Percentiles rank a stretch among this genome's conserved stretches.
Evolutionary conservation across 92 coral and sea anemone species (phyloP).

Genomic region (Epizoanthus scotinus): DNA sequence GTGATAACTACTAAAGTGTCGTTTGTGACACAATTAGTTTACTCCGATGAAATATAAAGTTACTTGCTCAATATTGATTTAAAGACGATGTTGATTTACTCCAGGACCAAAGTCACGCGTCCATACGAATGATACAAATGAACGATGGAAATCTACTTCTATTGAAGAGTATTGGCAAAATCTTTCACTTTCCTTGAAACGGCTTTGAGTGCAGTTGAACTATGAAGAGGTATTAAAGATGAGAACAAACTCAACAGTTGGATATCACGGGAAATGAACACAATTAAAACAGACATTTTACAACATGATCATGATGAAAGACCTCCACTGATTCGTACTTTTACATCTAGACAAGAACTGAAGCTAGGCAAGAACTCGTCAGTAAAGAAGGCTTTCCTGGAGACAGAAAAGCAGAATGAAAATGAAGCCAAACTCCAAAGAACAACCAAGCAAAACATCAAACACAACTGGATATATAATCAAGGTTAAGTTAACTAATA

Average conservation of each 20-base stretch:
- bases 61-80: slow-evolving; percentile 36
- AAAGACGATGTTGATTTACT: neutral
- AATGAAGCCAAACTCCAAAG: neutral
- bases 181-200: neutral
- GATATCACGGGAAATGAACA: neutral
- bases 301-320: slow-evolving; percentile 31
- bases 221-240: neutral
- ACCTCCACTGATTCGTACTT: neutral
- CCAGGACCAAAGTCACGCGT: slow-evolving; percentile 27
- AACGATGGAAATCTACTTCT: neutral
- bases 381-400: neutral
- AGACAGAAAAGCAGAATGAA: neutral
- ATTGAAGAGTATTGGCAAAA: neutral
- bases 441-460: neutral
- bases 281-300: slow-evolving; percentile 9
- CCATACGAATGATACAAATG: neutral
- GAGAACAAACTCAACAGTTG: slow-evolving; percentile 18
- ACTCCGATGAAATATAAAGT: slow-evolving; percentile 28
- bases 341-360: neutral
- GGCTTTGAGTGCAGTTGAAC: neutral
- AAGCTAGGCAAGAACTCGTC: too few relatives aligned
- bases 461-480: neutral
- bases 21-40: slow-evolving; percentile 41
- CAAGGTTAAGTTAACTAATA: neutral
- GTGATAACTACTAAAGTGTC: slow-evolving; percentile 31